Evolutionary conservation across 2,797 vertebrate species (phyloP), one percentile per base, ranked within the genome.

Genomic region (Crocodylus rhombifer): DNA sequence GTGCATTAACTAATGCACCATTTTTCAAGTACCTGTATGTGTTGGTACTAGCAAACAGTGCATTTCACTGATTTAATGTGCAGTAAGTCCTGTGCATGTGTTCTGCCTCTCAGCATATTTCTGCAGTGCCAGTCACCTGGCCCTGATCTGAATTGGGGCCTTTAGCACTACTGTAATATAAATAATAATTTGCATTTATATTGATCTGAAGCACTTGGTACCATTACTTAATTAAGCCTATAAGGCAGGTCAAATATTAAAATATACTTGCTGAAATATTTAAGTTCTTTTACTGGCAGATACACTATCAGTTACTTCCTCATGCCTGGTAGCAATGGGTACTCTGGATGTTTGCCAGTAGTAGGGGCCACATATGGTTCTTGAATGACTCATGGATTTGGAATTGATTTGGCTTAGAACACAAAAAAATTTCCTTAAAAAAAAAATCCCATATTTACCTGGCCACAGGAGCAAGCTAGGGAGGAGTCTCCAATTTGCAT

Each of bases 241-340:
- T 14, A 76, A 90, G 64, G 14, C 58, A 84, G 84, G 14, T 3
- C 20, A 33, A 81, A 51, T 69, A 87, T 77, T 79, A 61, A 84
- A 65, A 77, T 9, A 80, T 0, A 2, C 0, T 0, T 33, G 7
- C 8, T 25, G 61, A 87, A 90, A 80, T 78, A 86, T 17, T 71
- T 23, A 42, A 71, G 25, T 91, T 65, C 21, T 65, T 81, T 21
- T 42, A 42, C 65, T 74, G 36, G 7, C n/a, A 84, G 57, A 89
- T 3, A 23, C 1, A 14, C 0, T 65, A 63, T 62, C 85, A 79
- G 33, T 71, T 36, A 36, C 18, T 33, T 42, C 21, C 30, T 63
- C 42, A 58, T 6, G 26, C 58, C 13, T 80, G 69, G 78, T 75
- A 80, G 25, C 79, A 74, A 61, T 1, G 30, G 13, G 0, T 30